Conservation (phyloP, 1,140 invertebrate species). For the Micrasema longulum region DNA sequence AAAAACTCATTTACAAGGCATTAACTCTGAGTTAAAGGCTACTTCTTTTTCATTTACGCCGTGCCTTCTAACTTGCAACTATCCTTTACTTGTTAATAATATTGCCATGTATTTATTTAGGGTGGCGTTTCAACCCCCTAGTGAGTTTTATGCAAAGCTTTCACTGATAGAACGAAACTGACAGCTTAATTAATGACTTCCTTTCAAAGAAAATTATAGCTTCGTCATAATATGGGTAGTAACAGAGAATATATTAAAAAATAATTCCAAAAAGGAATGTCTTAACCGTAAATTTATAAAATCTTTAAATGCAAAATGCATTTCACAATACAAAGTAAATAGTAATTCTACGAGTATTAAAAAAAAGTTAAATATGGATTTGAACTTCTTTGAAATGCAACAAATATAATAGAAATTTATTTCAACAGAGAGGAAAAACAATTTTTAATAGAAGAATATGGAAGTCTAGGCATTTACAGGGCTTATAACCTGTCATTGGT, state of each 20-base stretch:
- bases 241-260: conserved; percentile 17
- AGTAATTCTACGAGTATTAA: too few relatives aligned
- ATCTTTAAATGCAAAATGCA: too few relatives aligned
- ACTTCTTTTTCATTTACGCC: neutral
- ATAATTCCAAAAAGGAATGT: too few relatives aligned
- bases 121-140: neutral
- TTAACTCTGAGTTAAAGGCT: neutral
- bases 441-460: too few relatives aligned
- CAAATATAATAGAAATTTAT: too few relatives aligned
- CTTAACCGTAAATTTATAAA: too few relatives aligned
- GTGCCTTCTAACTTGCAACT: neutral
- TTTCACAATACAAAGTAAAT: too few relatives aligned
- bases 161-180: conserved; percentile 21
- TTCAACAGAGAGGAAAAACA: too few relatives aligned
- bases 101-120: conserved; percentile 2
- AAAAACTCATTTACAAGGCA: neutral
- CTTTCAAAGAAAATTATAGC: conserved; percentile 22
- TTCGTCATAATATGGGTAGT: conserved; percentile 15
- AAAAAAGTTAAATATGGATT: too few relatives aligned
- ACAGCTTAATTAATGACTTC: conserved; percentile 34
- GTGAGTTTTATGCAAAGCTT: conserved; percentile 26
- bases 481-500: too few relatives aligned
- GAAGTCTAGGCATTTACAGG: too few relatives aligned
- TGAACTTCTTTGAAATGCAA: too few relatives aligned
- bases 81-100: neutral